A percentile compares a stretch with the other conserved stretches of the same genome.
Evolutionary conservation across 2,888 invertebrate species (phyloP).

Genomic region (Tetanocera ferruginea): DNA sequence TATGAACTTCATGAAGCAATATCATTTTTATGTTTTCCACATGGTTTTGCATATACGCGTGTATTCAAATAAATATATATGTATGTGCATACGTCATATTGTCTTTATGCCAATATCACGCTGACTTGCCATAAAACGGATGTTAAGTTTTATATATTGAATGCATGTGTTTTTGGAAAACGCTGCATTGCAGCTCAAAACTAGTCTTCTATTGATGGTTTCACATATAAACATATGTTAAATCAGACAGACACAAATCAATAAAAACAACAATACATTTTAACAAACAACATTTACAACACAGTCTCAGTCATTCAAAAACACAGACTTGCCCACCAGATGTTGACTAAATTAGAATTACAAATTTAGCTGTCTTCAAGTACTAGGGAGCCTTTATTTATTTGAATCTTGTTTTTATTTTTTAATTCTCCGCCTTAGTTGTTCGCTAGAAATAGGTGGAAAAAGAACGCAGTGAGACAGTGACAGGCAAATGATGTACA

Average conservation of each 20-base stretch:
- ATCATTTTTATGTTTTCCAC: not conserved
- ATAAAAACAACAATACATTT: constrained; percentile 1
- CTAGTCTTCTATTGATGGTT: too few species aligned
- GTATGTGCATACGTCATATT: not conserved
- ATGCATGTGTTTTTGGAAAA: constrained; percentile 8
- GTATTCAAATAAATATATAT: not conserved
- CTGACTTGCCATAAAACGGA: not conserved
- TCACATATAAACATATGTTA: constrained; percentile 4
- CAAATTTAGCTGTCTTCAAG: constrained; percentile 20
- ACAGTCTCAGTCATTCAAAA: constrained; percentile 15
- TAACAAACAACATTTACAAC: not conserved
- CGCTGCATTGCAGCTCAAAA: not conserved
- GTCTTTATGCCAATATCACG: not conserved
- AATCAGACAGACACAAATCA: not conserved
- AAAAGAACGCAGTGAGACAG: not conserved
- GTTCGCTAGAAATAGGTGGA: not conserved
- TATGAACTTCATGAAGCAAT: not conserved
- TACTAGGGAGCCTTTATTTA: not conserved
- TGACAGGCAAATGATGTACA: not conserved
- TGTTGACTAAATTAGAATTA: constrained; percentile 36
- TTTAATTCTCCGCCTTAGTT: not conserved
- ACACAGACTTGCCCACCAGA: constrained; percentile 18
- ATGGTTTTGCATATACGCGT: not conserved
- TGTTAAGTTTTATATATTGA: not conserved
- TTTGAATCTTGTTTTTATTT: too few species aligned